Base-by-base conservation (phyloP, 2,888 invertebrate species). In the Cerceris ruficornis region DNA sequence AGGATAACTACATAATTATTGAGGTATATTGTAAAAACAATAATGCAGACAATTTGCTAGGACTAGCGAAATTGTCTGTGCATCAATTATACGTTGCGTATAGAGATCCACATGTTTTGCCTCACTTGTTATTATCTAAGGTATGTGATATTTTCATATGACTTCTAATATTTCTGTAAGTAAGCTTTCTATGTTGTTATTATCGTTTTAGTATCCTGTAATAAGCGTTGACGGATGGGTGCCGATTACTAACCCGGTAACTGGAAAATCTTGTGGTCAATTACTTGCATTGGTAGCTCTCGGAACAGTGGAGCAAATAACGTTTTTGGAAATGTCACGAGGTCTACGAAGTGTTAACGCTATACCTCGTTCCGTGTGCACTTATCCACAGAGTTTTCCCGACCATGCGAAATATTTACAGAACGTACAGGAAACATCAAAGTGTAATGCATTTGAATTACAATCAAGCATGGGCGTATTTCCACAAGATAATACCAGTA, bases 71-170 rank as follows among this genome's bases (percentile, higher is more conserved):
- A 86, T 87, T 95, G 61, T 92, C 94, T 6, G 87, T 95, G 58
- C 95, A 95, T 90, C 94, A 94, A 76, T 94, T 95, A 85, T 95
- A 94, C 84, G 91, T 95, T 62, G 94, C 95, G 0, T 95, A 94
- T 84, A 92, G 94, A 78, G 95, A 95, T 92, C 92, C 93, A 15
- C 91, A 91, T 64, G 93, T 95, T 74, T 93, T 93, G 43, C 91
- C 94, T 80, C 94, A 94, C 88, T 91, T 95, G 42, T 90, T 93
- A 74, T 92, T 93, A 82, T 94, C 93, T 77, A 93, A 94, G 91
- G 95, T 95, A 90, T 81, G 82, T 28, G 81, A 66, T 54, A 28
- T 55, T 68, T 61, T 49, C 49, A 68, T 15, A 57, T 42, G 69
- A 46, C 8, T 55, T 55, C 60, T 17, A 8, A 43, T 67, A 17